Percentiles rank a stretch among this genome's conserved stretches.
These are phyloP conservation scores for Chelonia mydas DNA, from an alignment of 2,797 vertebrate genomes.

Conservation along the genomic window DNA sequence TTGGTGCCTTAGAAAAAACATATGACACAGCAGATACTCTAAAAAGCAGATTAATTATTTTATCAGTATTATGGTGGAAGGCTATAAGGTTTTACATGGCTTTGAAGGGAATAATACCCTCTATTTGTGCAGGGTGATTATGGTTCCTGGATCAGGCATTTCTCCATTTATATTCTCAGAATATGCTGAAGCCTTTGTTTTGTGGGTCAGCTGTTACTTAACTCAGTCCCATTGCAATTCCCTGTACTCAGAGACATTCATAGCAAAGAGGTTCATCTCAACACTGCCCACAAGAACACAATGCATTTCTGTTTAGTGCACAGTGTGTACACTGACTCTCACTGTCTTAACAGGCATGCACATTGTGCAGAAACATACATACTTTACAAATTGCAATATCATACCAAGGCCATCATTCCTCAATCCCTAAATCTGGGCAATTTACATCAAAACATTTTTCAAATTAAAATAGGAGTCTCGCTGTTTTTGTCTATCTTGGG, in stretches of 20 bases:
- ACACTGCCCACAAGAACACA: not conserved
- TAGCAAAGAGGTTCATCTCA: conserved; percentile 30
- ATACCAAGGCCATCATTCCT: not conserved
- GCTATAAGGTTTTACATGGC: not conserved
- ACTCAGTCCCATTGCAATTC: not conserved
- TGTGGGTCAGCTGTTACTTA: conserved; percentile 57
- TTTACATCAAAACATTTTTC: not conserved
- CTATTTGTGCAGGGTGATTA: conserved; percentile 28
- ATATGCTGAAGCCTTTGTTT: conserved; percentile 45
- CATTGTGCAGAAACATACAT: not conserved
- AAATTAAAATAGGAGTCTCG: not conserved
- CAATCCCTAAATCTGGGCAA: not conserved
- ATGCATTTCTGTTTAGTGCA: not conserved
- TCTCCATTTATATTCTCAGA: conserved; percentile 59
- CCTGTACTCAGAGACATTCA: not conserved
- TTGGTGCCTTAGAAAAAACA: not conserved
- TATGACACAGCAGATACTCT: not conserved
- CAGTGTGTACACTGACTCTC: not conserved
- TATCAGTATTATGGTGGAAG: not conserved
- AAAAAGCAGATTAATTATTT: not conserved
- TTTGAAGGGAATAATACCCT: conserved; percentile 7
- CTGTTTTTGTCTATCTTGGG: not conserved
- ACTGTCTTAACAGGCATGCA: conserved; percentile 6
- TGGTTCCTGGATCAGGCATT: conserved; percentile 52
- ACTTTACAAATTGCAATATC: not conserved